A percentile compares a stretch with the other conserved stretches of the same genome.
These are phyloP conservation scores for Zaprionus capensis DNA, from an alignment of 1,140 invertebrate genomes.

Conservation along the genomic window DNA sequence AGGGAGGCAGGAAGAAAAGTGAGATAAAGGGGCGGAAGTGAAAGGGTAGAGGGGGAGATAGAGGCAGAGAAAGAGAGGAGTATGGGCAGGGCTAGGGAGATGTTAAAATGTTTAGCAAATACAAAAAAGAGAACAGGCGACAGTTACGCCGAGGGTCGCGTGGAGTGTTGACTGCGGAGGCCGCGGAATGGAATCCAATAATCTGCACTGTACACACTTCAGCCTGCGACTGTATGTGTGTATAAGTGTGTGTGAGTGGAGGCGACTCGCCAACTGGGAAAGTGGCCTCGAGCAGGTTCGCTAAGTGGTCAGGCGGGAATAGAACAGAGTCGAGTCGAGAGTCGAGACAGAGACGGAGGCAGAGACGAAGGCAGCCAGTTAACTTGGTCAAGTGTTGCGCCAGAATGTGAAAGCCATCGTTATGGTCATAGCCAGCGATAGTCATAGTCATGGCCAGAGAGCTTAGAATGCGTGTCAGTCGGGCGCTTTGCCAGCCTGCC, in stretches of 20 bases:
- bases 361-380: constrained; percentile 36
- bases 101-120: constrained; percentile 78
- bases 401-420: constrained; percentile 76
- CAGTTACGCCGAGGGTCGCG: constrained; percentile 29
- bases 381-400: constrained; percentile 75
- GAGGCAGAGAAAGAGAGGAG: background rate
- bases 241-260: constrained; percentile 13
- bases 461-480: constrained; percentile 67
- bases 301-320: constrained; percentile 63
- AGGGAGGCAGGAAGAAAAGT: background rate
- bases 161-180: constrained; percentile 9
- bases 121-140: constrained; percentile 61
- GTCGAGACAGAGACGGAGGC: constrained; percentile 6
- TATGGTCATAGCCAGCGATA: constrained; percentile 48
- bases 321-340: constrained; percentile 12
- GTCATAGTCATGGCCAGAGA: constrained; percentile 26
- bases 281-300: constrained; percentile 57
- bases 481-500: constrained; percentile 22
- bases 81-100: constrained; percentile 3
- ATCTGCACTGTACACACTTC: constrained; percentile 42
- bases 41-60: background rate
- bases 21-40: background rate
- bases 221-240: background rate
- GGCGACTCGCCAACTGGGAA: constrained; percentile 36
- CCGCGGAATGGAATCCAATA: constrained; percentile 66